Base-by-base conservation (phyloP, 2,797 vertebrate genomes). In the Pseudocheirus occidentalis region DNA sequence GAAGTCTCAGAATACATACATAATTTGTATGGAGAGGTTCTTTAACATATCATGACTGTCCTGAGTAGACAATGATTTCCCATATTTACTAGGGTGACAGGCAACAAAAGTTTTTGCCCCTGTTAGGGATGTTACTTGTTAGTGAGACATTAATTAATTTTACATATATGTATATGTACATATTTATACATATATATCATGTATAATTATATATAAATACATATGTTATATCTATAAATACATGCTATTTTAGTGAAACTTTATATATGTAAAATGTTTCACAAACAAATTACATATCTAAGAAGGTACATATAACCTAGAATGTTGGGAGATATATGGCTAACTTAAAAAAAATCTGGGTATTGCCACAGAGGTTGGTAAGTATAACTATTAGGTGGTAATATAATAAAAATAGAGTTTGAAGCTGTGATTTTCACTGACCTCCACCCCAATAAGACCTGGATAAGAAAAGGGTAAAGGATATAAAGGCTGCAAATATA, bases 391-490 rank as follows among this genome's bases (percentile, higher is more conserved):
- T 46, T 46, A 40, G 6, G 21, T 46, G 18, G 18, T 24, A 81
- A 2, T 27, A 9, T n/a, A 14, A 54, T 91, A 90, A 92, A 95
- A 92, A 81, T n/a, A 2, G 50, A 92, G 28, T 52, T 56, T 87
- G n/a, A 92, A 58, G 14, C 87, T 95, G 40, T 92, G 90, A 94
- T 95, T 96, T 96, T 87, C 11, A 93, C 52, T 81, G 9, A 27
- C 21, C 21, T 81, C 9, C 11, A 9, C 21, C 21, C 73, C 73
- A 46, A 24, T 46, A 27, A 81, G 73, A 46, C 9, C 24, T 90
- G 94, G 14, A 18, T 54, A 92, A 50, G 96, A 31, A 95, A 95
- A 81, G 73, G 52, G 94, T 52, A 95, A 81, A 92, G 91, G 81
- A 96, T 91, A 54, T 59, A 58, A 91, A 90, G 21, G 0, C 91